phyloP scores from a whole-genome alignment of 2,113 vertebrate genomes.

The Equus quagga region DNA sequence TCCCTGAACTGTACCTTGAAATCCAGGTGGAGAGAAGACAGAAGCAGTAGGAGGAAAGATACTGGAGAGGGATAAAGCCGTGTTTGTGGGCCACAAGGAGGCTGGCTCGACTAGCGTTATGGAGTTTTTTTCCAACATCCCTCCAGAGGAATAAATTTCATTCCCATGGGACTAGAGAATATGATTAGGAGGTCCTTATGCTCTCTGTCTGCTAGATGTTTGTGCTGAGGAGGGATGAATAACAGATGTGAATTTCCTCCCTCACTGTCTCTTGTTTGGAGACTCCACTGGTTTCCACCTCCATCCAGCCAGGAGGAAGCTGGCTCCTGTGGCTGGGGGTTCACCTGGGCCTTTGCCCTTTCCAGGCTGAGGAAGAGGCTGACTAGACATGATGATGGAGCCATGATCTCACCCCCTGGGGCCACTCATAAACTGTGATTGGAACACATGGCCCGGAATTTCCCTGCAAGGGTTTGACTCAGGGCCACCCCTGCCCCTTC shows the following conservation, averaged over 20 bases:
- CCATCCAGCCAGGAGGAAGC: background rate
- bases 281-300: background rate
- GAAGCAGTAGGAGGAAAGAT: background rate
- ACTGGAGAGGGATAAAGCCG: background rate
- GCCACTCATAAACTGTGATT: background rate
- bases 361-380: background rate
- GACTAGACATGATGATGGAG: background rate
- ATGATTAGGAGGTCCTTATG: background rate
- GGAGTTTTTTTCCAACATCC: background rate
- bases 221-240: background rate
- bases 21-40: background rate
- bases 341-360: background rate
- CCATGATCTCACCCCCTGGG: background rate
- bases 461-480: background rate
- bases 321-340: background rate
- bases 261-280: background rate
- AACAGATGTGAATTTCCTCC: background rate
- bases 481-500: background rate
- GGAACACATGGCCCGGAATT: background rate
- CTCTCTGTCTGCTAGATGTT: background rate
- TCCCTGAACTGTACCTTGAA: background rate
- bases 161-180: constrained; percentile 22
- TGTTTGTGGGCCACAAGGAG: background rate
- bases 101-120: background rate
- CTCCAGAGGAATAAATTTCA: background rate